A percentile compares a stretch with the other conserved stretches of the same genome.
These are phyloP conservation scores for Pomatostomus ruficeps DNA, from an alignment of 2,113 vertebrate species.

Conservation along the genomic window DNA sequence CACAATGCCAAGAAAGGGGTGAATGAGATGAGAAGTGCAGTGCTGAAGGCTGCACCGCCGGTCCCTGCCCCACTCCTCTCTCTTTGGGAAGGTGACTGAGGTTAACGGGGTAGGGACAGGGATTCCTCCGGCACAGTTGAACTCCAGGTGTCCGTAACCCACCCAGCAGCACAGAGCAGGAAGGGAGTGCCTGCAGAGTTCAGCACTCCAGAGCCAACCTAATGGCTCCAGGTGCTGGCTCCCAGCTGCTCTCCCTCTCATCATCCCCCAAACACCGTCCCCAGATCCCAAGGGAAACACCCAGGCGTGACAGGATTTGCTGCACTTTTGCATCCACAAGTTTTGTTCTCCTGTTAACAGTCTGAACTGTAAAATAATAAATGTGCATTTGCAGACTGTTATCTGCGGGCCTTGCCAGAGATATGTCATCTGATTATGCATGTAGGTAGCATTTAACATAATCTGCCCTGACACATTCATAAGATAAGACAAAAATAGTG, in stretches of 20 bases:
- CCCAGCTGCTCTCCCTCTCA: background rate
- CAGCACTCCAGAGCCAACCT: background rate
- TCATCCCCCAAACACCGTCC: background rate
- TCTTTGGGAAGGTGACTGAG: background rate
- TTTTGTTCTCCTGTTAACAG: background rate
- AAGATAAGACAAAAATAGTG: slow-evolving; percentile 58
- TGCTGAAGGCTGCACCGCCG: background rate
- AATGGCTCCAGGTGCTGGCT: background rate
- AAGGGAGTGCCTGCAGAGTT: background rate
- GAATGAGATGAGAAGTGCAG: background rate
- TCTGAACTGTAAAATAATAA: background rate
- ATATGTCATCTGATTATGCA: slow-evolving; percentile 1
- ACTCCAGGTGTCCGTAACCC: background rate
- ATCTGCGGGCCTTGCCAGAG: slow-evolving; percentile 21
- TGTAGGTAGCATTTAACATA: slow-evolving; percentile 54
- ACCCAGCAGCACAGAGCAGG: background rate
- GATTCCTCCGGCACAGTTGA: background rate
- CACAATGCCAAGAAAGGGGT: background rate
- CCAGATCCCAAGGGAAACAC: background rate
- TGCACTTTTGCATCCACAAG: background rate
- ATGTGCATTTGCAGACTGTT: background rate
- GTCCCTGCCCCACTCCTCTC: background rate
- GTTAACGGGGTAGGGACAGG: background rate
- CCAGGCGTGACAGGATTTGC: background rate
- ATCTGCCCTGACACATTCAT: slow-evolving; percentile 51